Base-by-base conservation (phyloP, 2,113 vertebrate genomes). In the Ariopsis seemanni region DNA sequence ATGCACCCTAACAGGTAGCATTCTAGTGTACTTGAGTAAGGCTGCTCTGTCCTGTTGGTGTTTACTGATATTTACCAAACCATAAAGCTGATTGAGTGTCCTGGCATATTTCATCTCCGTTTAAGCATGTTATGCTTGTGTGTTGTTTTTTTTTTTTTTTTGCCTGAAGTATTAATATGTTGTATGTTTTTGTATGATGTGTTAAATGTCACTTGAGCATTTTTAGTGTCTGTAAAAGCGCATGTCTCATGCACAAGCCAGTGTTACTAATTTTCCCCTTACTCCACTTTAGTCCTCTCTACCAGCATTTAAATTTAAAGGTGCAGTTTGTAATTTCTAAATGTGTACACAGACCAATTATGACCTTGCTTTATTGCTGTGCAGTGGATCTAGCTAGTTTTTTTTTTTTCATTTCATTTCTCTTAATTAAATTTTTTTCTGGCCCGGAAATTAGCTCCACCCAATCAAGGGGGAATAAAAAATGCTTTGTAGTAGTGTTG, bases 41-140 rank as follows among this genome's bases (percentile, higher is more conserved):
- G 72, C 87, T 88, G 72, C 82, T 48, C 84, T 67, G 87, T 48
- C 50, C 22, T 88, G 30, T 52, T 84, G 0, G 1, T 48, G 27
- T 67, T 34, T 72, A 20, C 87, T 80, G 65, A 88, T 67, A 50
- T 60, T 84, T 88, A 48, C 18, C 4, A 15, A 79, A 67, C 48
- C 57, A 84, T n/a, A 83, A 88, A 84, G 94, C 95, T 96, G 95
- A 96, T 96, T 96, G 95, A 94, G 91, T 95, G 95, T 95, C 95
- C 88, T 94, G 95, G 94, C 95, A 93, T 92, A 91, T 88, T 86
- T 72, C 74, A 78, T 55, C 85, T 57, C 27, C 78, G 86, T 84
- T 86, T 22, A 72, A 52, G 10, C 50, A 57, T 83, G 22, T 92
- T 88, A 53, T 88, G 82, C 87, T 75, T 87, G 48, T 86, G 11